Base-by-base conservation (phyloP, 2,797 vertebrate species). In the Ctenosaura bakeri region DNA sequence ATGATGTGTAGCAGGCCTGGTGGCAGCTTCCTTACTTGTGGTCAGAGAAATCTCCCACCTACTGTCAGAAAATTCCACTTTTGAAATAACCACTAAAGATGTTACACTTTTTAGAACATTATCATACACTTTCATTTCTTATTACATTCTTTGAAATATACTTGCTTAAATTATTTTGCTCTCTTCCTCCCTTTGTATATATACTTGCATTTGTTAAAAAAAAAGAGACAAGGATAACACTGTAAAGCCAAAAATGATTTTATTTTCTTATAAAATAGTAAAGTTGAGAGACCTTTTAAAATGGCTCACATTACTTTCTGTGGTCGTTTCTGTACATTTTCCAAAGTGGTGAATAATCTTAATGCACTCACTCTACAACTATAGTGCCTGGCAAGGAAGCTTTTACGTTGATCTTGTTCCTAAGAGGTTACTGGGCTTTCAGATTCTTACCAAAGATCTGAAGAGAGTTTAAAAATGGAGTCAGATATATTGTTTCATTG, bases 401-500 rank as follows among this genome's bases (percentile, higher is more conserved):
- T 96, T 97, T 97, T 95, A 94, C 90, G 93, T 74, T 91, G 77
- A 89, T 93, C 88, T 93, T 91, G 91, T 87, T 95, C 92, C 81
- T 54, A 66, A 90, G 96, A 95, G 88, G 87, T 92, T 96, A 93
- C 87, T 38, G 89, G 91, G 93, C 92, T 96, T 96, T 96, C 93
- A 95, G 83, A 93, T 92, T 94, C 94, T 26, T 52, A 89, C 91
- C 94, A 89, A 92, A 88, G 92, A 95, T 94, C 93, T 92, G 79
- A 35, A 90, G 92, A 94, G 89, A 90, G 95, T 92, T 82, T 92
- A 85, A 85, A 92, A 95, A 92, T 38, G 84, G 86, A 86, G 2
- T 93, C 96, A 88, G 86, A 89, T 95, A 86, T 89, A 89, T 91
- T 94, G 90, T 96, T 96, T 95, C 94, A 90, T 69, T 92, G 86